A percentile compares a stretch with the other conserved stretches of the same genome.
These are phyloP conservation scores for Ptychadena robeensis DNA, from an alignment of 2,797 vertebrate genomes.

Conservation along the genomic window DNA sequence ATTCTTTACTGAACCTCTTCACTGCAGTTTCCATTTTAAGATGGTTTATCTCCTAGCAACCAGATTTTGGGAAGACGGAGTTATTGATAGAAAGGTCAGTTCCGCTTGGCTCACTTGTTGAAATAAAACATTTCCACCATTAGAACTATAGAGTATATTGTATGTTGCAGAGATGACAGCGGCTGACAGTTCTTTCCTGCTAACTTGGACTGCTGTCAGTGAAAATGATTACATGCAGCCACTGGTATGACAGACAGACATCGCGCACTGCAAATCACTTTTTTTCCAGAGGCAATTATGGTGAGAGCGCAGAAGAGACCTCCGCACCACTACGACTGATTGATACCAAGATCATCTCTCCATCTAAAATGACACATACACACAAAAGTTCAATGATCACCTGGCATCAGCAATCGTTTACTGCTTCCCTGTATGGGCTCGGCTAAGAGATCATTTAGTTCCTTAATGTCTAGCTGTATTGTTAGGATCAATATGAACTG, in stretches of 20 bases:
- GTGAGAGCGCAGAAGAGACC: background rate
- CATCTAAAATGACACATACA: conserved; percentile 6
- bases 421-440: background rate
- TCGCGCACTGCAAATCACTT: background rate
- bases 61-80: background rate
- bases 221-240: conserved; percentile 13
- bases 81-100: conserved; percentile 18
- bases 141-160: background rate
- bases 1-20: background rate
- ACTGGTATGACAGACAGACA: conserved; percentile 10
- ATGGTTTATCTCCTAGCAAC: background rate
- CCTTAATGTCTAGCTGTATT: background rate
- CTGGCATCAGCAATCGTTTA: background rate
- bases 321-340: background rate
- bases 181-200: conserved; percentile 21
- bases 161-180: background rate
- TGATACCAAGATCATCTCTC: background rate
- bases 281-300: background rate
- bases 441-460: background rate
- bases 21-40: background rate
- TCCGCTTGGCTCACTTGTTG: background rate
- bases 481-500: conserved; percentile 16
- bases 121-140: conserved; percentile 15
- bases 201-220: conserved; percentile 1
- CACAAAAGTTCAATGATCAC: conserved; percentile 1